A percentile compares a stretch with the other conserved stretches of the same genome.
Conservation (phyloP, 2,797 vertebrate genomes). For the Odontamblyopus rebecca region DNA sequence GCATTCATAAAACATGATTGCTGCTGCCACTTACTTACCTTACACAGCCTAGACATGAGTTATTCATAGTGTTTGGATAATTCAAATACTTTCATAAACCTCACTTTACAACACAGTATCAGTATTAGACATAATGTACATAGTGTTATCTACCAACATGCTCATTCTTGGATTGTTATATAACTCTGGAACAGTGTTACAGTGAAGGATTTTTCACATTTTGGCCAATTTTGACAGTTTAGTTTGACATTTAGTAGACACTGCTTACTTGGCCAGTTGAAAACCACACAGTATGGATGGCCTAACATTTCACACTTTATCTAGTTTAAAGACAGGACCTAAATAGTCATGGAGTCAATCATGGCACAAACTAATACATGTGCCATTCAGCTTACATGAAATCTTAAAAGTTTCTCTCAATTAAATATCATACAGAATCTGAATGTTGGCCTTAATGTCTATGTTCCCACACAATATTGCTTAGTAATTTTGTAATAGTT, state of each 20-base stretch:
- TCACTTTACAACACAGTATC: not conserved
- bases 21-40: conserved; percentile 15
- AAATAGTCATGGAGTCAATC: no score
- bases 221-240: not conserved
- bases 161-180: not conserved
- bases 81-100: conserved; percentile 10
- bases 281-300: not conserved
- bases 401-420: no score
- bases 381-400: no score
- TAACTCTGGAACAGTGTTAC: not conserved
- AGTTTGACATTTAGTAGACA: not conserved
- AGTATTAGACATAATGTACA: not conserved
- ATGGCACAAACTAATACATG: no score
- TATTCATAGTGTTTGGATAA: conserved; percentile 25
- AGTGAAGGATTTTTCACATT: not conserved
- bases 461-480: no score
- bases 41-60: conserved; percentile 16
- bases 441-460: no score
- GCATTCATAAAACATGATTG: conserved; percentile 28
- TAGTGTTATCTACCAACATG: not conserved
- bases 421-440: no score
- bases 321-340: no score
- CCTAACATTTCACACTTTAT: not conserved
- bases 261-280: not conserved
- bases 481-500: no score